A percentile compares a stretch with the other conserved stretches of the same genome.
These are phyloP conservation scores for Muscicapa comitata DNA, from an alignment of 2,797 vertebrate species.

Conservation along the genomic window DNA sequence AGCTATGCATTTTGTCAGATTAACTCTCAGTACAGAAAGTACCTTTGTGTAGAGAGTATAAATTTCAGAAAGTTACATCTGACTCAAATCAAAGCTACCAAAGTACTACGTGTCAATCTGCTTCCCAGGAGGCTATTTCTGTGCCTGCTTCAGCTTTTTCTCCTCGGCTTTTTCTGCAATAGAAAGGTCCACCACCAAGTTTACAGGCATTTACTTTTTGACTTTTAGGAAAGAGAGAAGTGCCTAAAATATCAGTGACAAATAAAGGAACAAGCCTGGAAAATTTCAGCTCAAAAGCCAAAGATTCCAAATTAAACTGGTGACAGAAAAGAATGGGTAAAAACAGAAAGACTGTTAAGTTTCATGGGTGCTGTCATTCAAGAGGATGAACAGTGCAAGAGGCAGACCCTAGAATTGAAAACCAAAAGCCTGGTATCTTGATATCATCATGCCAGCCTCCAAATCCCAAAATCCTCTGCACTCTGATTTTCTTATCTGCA, in stretches of 20 bases:
- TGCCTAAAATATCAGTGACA: not conserved
- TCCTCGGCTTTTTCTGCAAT: not conserved
- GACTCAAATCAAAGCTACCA: constrained; percentile 20
- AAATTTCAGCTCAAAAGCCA: not conserved
- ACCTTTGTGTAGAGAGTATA: not conserved
- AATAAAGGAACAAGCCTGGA: not conserved
- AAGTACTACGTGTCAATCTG: not conserved
- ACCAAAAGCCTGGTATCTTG: not conserved
- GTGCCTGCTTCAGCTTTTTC: not conserved
- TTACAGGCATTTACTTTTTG: not conserved
- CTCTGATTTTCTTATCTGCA: not conserved
- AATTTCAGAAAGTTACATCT: not conserved
- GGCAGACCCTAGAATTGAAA: not conserved
- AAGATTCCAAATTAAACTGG: not conserved
- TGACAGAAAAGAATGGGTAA: not conserved
- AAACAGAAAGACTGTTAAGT: not conserved
- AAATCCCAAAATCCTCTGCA: not conserved
- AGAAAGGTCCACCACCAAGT: not conserved
- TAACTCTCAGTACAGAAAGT: not conserved
- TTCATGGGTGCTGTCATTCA: not conserved
- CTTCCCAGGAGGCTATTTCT: constrained; percentile 6
- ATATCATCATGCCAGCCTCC: not conserved
- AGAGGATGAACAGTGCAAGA: not conserved
- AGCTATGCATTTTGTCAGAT: not conserved
- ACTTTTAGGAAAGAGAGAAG: not conserved